Percentiles rank a stretch among this genome's conserved stretches.
phyloP scores from a whole-genome alignment of 1,140 invertebrate genomes.

The Tetragnatha versicolor region DNA sequence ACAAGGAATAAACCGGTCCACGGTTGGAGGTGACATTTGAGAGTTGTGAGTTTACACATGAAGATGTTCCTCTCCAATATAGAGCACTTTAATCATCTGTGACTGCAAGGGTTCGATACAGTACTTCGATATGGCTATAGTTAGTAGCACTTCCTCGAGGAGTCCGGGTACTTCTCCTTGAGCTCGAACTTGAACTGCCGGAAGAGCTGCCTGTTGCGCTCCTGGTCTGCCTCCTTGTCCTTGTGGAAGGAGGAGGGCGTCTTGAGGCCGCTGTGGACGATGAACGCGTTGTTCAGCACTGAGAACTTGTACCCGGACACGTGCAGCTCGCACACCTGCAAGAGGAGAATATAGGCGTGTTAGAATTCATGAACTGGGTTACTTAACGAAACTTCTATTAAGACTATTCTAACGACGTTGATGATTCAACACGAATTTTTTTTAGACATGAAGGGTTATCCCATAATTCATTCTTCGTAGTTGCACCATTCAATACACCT shows the following conservation, averaged over 20 bases:
- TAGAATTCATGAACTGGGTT: not conserved
- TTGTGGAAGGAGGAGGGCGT: constrained; percentile 64
- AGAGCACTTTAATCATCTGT: too few species aligned
- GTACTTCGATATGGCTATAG: not conserved
- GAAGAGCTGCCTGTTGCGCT: constrained; percentile 68
- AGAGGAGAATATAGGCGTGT: constrained; percentile 25
- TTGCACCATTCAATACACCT: too few species aligned
- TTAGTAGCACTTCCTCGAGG: constrained; percentile 68
- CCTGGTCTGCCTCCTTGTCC: constrained; percentile 67
- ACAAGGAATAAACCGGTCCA: too few species aligned
- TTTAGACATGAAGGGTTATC: too few species aligned
- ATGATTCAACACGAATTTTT: too few species aligned
- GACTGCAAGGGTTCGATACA: not conserved
- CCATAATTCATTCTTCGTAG: too few species aligned
- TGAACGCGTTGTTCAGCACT: constrained; percentile 71
- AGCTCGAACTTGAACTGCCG: constrained; percentile 70
- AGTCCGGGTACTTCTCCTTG: constrained; percentile 70
- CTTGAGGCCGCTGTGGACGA: constrained; percentile 71
- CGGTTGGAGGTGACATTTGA: too few species aligned
- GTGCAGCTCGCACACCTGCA: constrained; percentile 71
- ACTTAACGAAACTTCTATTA: too few species aligned
- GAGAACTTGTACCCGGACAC: constrained; percentile 70
- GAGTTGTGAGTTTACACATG: too few species aligned
- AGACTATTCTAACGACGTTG: too few species aligned
- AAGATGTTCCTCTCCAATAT: too few species aligned